Evolutionary conservation across 2,113 vertebrate species (phyloP), one percentile per base, ranked within the genome.

Genomic region (Tinamus guttatus): DNA sequence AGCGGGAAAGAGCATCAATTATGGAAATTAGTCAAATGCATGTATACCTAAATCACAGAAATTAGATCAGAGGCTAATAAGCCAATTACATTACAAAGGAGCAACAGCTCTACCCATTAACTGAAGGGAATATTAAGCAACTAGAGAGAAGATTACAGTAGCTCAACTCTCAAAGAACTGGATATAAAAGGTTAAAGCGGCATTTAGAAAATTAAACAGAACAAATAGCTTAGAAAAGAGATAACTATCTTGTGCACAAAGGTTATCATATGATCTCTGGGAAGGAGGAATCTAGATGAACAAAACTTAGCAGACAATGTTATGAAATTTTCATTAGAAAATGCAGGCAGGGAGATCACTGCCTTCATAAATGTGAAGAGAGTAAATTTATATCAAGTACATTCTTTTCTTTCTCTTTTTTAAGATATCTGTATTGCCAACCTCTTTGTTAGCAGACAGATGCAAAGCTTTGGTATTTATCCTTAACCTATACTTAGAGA

Each of bases 1-100:
- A 74, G 28, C 27, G 81, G 73, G 38, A 78, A 71, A 90, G 91
- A 79, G 24, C n/a, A 92, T 81, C 36, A 95, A 92, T 89, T 81
- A 92, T 0, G 13, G 69, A 85, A 94, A 93, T 96, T 81, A 88
- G 87, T 90, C 75, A 93, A 92, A 95, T 92, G 65, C 49, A 68
- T 82, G 85, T 86, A 94, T 81, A 96, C 90, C 93, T 94, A 92
- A 95, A 89, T 91, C 77, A 85, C 89, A 94, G 93, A 95, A 95
- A 87, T 71, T 59, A 76, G 80, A 94, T 94, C 81, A 96, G 92
- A 96, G 80, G 70, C 89, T 94, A 95, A 94, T 77, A 93, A 96
- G 85, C 79, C 87, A 91, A 94, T 96, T 96, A 90, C 52, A 84
- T 34, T 68, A 95, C 76, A 92, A 94, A 94, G 36, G 89, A 84